Evolutionary conservation across 2,888 invertebrate species (phyloP).

Genomic region (Eilema griseolum): DNA sequence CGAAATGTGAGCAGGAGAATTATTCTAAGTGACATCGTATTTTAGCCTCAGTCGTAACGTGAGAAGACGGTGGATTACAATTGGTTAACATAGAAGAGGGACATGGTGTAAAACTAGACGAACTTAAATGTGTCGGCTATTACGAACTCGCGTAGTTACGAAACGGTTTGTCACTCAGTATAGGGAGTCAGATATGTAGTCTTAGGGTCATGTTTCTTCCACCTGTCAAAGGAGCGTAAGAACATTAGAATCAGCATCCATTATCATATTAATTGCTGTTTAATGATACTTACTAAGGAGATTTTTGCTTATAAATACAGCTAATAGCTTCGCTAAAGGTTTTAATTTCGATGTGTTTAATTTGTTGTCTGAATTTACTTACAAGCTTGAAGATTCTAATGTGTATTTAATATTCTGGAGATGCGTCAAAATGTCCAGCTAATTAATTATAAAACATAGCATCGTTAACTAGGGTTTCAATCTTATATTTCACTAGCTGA

Average conservation of each 20-base stretch:
- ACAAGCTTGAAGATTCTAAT: background rate
- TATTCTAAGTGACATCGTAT: too few relatives aligned
- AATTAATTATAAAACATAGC: background rate
- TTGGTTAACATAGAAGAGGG: too few relatives aligned
- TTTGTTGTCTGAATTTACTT: background rate
- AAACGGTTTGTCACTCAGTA: too few relatives aligned
- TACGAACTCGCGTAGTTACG: too few relatives aligned
- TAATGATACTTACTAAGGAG: slow-evolving; percentile 30
- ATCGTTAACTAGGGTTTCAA: background rate
- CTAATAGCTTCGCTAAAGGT: slow-evolving; percentile 34
- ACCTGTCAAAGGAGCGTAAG: slow-evolving; percentile 24
- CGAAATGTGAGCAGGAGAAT: background rate
- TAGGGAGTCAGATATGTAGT: background rate
- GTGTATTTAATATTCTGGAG: background rate
- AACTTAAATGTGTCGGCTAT: too few relatives aligned
- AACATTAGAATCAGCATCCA: slow-evolving; percentile 30
- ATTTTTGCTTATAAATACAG: slow-evolving; percentile 34
- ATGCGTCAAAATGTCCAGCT: background rate
- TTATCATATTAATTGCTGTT: slow-evolving; percentile 38
- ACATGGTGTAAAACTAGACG: too few relatives aligned
- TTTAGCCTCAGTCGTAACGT: too few relatives aligned
- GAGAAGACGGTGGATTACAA: too few relatives aligned
- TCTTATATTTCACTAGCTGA: too few relatives aligned
- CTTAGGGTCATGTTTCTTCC: background rate
- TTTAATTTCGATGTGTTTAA: slow-evolving; percentile 22